phyloP scores from a whole-genome alignment of 2,888 invertebrate species.

The Terebella lapidaria region DNA sequence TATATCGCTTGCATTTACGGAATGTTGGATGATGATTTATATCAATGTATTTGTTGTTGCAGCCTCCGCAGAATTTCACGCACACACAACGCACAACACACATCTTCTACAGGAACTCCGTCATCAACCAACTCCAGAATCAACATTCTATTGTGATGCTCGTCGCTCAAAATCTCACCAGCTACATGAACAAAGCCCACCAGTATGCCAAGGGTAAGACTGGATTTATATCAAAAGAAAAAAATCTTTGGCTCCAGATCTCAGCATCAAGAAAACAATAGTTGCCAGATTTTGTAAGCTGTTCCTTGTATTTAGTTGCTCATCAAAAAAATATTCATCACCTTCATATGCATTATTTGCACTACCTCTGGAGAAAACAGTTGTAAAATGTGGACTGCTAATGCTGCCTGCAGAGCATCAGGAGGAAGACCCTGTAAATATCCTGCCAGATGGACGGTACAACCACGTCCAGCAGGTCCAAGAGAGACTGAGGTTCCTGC shows the following conservation, averaged over 20 bases:
- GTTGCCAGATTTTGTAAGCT: no score
- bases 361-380: no score
- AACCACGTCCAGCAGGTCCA: conserved; percentile 82
- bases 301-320: no score
- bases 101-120: conserved; percentile 62
- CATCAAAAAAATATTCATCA: no score
- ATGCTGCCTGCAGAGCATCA: conserved; percentile 55
- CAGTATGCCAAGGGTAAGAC: conserved; percentile 50
- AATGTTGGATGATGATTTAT: no score
- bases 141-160: conserved; percentile 89
- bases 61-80: conserved; percentile 51
- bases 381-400: no score
- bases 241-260: no score
- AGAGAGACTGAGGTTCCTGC: conserved; percentile 24
- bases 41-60: conserved; percentile 14
- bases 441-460: conserved; percentile 73
- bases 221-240: no score
- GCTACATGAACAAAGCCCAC: conserved; percentile 83
- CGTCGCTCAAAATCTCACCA: conserved; percentile 81
- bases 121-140: conserved; percentile 84
- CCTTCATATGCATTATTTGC: no score
- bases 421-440: conserved; percentile 66
- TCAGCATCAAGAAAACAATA: no score
- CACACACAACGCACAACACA: conserved; percentile 46
- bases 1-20: no score